A percentile compares a stretch with the other conserved stretches of the same genome.
Conservation (phyloP, 2,797 vertebrate genomes). For the Bovichtus variegatus region DNA sequence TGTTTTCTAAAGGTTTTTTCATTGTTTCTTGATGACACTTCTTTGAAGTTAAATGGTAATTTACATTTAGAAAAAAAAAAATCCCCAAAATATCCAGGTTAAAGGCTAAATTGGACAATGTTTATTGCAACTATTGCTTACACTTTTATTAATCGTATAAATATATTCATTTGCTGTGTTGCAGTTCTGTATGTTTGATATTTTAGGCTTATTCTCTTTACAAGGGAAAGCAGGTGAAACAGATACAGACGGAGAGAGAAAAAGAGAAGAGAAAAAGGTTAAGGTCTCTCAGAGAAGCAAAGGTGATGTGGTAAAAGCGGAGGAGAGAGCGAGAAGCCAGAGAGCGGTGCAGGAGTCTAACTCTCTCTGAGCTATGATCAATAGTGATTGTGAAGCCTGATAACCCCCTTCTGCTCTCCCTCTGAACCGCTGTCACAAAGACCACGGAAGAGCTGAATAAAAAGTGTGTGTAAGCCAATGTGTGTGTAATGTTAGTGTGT, state of each 20-base stretch:
- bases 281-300: conserved; percentile 29
- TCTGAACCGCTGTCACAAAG: conserved; percentile 42
- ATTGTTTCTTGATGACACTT: conserved; percentile 45
- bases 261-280: neutral
- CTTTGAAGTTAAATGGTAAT: conserved; percentile 53
- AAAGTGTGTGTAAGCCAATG: neutral
- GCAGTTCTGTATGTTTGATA: neutral
- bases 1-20: conserved; percentile 68
- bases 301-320: conserved; percentile 8
- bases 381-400: conserved; percentile 55
- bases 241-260: neutral
- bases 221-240: neutral
- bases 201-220: no score
- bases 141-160: no score
- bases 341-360: neutral
- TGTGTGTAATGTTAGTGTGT: conserved; percentile 6
- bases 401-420: conserved; percentile 40
- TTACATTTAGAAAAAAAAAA: no score
- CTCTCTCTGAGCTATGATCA: conserved; percentile 47
- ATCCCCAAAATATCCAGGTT: no score
- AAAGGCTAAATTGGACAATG: neutral
- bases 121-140: neutral
- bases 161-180: no score
- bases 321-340: neutral
- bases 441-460: neutral